Base-by-base conservation (phyloP, 2,888 invertebrate species). In the Apodemia duryi region DNA sequence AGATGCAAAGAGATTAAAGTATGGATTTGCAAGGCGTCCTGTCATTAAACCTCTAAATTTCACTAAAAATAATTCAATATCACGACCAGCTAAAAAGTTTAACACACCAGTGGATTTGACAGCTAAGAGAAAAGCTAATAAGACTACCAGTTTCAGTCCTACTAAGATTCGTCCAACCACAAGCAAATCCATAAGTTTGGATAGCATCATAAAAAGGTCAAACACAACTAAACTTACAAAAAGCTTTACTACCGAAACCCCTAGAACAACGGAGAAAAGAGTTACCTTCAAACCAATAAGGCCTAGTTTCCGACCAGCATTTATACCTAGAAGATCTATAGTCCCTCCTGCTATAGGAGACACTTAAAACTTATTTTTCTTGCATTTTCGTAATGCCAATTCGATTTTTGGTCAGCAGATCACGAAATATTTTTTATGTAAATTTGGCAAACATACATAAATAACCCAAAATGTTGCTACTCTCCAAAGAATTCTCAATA, bases 11-110 rank as follows among this genome's bases (percentile, higher is more conserved):
- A 80, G 86, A 71, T 76, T 85, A 0, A 92, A 89, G 79, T 88
- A 86, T 61, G 82, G 82, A 6, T 89, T 92, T 67, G 87, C 88
- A 35, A 84, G 91, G 71, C 78, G 90, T 70, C 85, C 85, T 21
- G 75, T 84, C 0, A 77, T 83, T 29, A 89, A 87, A 75, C 69
- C 84, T 10, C 79, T 82, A 28, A 90, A 89, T 68, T 71, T 82
- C 6, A 87, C 89, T 0, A 78, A 86, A 73, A 72, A 76, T 28
- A 74, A 67, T 51, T 70, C 77, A 41, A 67, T 70, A 11, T 78
- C 79, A 62, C 77, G 82, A 61, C 69, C 75, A 29, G 66, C 73
- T 1, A 86, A 84, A 65, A 90, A 86, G 75, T 71, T 79, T 28
- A 88, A 88, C 65, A 72, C 75, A 1, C 84, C 85, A 9, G 67